phyloP scores from a whole-genome alignment of 1,140 invertebrate genomes.

The Linepithema humile region DNA sequence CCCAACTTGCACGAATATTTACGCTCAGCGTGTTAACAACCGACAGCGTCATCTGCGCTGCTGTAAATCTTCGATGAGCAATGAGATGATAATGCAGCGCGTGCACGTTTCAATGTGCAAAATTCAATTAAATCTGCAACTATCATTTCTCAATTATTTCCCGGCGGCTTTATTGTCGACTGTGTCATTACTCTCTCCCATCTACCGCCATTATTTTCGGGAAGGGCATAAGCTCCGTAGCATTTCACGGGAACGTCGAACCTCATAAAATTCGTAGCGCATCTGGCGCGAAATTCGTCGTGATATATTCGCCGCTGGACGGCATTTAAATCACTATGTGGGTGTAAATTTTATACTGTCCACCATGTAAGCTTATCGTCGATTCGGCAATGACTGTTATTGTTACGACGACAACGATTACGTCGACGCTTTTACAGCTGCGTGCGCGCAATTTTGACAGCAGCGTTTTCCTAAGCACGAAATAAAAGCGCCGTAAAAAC shows the following conservation, averaged over 20 bases:
- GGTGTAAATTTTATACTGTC: constrained; percentile 56
- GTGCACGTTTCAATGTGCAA: constrained; percentile 13
- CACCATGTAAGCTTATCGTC: constrained; percentile 46
- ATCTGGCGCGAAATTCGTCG: constrained; percentile 18
- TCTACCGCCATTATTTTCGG: constrained; percentile 15
- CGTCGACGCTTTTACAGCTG: constrained; percentile 60
- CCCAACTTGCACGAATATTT: not conserved
- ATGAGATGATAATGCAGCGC: not conserved
- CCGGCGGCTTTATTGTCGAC: not conserved
- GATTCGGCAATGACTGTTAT: constrained; percentile 42
- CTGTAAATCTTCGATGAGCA: not conserved
- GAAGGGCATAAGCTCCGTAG: not conserved
- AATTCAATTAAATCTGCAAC: constrained; percentile 42
- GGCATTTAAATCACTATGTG: constrained; percentile 57
- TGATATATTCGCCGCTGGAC: not conserved
- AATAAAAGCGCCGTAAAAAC: constrained; percentile 58
- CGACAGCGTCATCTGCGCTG: too few species aligned
- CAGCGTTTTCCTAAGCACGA: constrained; percentile 20
- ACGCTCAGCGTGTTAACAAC: not conserved
- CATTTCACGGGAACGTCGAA: constrained; percentile 4
- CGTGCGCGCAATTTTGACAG: constrained; percentile 44
- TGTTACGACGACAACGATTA: constrained; percentile 45
- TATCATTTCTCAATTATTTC: constrained; percentile 54
- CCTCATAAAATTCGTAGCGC: constrained; percentile 47
- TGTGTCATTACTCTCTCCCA: constrained; percentile 7